A percentile compares a stretch with the other conserved stretches of the same genome.
Evolutionary conservation across 2,113 vertebrate species (phyloP).

Genomic region (Panthera leo): DNA sequence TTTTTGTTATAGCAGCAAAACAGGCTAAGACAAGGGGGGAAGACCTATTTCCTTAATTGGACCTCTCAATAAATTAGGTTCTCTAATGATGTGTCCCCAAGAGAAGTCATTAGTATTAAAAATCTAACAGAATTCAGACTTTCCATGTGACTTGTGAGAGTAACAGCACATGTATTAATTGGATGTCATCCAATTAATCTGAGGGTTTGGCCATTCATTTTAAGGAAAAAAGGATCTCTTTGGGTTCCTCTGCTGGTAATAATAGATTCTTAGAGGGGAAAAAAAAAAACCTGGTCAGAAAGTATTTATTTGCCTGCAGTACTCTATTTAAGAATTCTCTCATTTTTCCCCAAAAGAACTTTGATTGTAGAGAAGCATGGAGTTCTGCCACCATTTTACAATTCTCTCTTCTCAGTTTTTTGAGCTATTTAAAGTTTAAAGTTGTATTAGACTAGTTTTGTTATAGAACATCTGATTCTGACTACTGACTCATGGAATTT

Average conservation of each 20-base stretch:
- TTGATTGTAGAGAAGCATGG: background rate
- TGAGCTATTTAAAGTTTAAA: background rate
- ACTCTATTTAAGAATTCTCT: constrained; percentile 15
- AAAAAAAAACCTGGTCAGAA: background rate
- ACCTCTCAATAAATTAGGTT: background rate
- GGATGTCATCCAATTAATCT: background rate
- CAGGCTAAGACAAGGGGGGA: background rate
- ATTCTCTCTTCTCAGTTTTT: background rate
- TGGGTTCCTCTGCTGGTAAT: background rate
- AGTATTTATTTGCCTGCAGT: background rate
- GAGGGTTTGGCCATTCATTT: background rate
- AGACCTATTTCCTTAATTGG: background rate
- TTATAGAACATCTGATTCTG: background rate
- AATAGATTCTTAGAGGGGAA: background rate
- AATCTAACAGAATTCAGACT: background rate
- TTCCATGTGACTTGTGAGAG: background rate
- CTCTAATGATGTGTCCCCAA: background rate
- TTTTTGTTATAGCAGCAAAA: background rate
- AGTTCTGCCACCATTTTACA: background rate
- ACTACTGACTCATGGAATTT: background rate
- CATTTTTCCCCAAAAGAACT: background rate
- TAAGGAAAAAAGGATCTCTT: background rate
- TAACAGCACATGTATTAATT: background rate
- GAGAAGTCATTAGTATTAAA: background rate
- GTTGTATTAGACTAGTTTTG: background rate